A percentile compares a stretch with the other conserved stretches of the same genome.
phyloP scores from a whole-genome alignment of 1,140 invertebrate species.

The Philopotamus ludificatus region DNA sequence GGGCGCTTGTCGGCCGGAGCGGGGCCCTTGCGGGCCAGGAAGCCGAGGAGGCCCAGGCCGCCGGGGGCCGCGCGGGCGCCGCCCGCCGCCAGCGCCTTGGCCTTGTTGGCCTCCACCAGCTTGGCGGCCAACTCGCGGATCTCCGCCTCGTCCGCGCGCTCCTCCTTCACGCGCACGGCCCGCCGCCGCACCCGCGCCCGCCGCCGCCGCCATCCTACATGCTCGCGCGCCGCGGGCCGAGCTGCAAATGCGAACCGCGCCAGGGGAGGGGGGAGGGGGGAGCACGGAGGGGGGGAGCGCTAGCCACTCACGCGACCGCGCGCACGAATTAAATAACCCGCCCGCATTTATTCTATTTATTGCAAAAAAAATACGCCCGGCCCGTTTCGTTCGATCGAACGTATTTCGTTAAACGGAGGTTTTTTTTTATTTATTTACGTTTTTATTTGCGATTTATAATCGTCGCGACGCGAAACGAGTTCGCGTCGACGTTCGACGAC shows the following conservation, averaged over 20 bases:
- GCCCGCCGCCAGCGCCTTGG: slow-evolving; percentile 59
- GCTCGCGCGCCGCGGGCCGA: slow-evolving; percentile 15
- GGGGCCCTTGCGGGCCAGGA: slow-evolving; percentile 53
- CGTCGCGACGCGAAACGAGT: too few species aligned
- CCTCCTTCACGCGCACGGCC: slow-evolving; percentile 69
- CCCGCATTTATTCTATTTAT: too few species aligned
- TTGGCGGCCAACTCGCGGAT: slow-evolving; percentile 81
- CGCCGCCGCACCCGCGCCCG: slow-evolving; percentile 18
- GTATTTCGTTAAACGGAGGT: too few species aligned
- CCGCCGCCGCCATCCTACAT: slow-evolving; percentile 8
- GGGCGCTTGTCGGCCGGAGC: slow-evolving; percentile 50
- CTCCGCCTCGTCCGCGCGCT: slow-evolving; percentile 81
- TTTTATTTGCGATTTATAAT: too few species aligned
- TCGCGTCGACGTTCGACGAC: neutral
- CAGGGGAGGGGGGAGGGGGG: too few species aligned
- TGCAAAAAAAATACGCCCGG: too few species aligned
- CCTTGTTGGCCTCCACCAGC: slow-evolving; percentile 82
- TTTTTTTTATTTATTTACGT: too few species aligned
- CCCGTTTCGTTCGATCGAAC: neutral
- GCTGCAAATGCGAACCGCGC: neutral
- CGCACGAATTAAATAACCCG: too few species aligned
- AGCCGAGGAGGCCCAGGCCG: slow-evolving; percentile 63
- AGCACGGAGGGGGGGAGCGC: too few species aligned
- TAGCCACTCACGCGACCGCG: neutral
- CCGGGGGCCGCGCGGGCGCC: slow-evolving; percentile 51